Base-by-base conservation (phyloP, 2,888 invertebrate genomes). In the Schizaphis graminum region DNA sequence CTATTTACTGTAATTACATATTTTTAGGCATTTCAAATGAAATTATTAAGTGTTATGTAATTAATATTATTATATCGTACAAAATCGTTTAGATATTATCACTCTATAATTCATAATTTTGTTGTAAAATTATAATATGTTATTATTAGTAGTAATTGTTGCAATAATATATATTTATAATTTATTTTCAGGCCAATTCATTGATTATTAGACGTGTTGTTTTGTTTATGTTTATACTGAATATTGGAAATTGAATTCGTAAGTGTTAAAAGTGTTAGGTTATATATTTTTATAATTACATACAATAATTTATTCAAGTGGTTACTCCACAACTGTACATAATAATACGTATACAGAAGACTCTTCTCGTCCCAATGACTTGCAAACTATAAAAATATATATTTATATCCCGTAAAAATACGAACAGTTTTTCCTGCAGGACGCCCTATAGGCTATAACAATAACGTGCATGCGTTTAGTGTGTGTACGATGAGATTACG, bases 401-500 rank as follows among this genome's bases (percentile, higher is more conserved):
- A 77, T 35, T 77, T 35, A 21, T 77, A 41, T 57, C 3, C 26
- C 26, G 26, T 57, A 77, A 77, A 77, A 21, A 77, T 77, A 77
- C 77, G n/a, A 67, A 67, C 16, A 77, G 21, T 35, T 77, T 77
- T 77, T 35, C 35, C 35, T 77, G 21, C 21, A 77, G 21, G 7
- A 35, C 77, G 77, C 77, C 35, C 77, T 35, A 41, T 77, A 77
- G 77, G 77, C 77, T 21, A 56, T 35, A 56, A 10, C 24, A 88
- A 88, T 35, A 10, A 24, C 47, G 1, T 21, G n/a, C 49, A 35
- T 53, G 49, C 28, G 24, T 49, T 89, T 56, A 53, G 56, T 56
- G 41, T 88, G 88, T 35, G 53, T 56, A 35, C 35, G 56, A 56
- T 56, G 88, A 53, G 88, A 89, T 89, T 56, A 93, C 44, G 84